These are phyloP conservation scores for Tanytarsus gracilentus DNA, from an alignment of 2,888 invertebrate genomes.

Conservation along the genomic window DNA sequence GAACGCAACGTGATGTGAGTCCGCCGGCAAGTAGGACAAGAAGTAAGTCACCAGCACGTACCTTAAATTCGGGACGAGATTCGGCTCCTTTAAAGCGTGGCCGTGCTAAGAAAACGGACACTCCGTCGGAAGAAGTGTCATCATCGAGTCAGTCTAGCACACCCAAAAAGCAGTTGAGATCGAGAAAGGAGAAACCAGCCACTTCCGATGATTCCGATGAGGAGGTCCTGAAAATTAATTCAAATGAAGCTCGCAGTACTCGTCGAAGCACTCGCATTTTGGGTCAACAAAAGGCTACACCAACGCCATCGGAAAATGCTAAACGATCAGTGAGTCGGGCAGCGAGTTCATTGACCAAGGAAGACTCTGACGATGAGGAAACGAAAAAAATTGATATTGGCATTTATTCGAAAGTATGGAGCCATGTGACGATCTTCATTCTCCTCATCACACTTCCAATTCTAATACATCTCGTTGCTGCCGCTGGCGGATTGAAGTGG, in stretches of 20 bases:
- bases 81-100: not conserved
- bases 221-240: not conserved
- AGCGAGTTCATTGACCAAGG: slow-evolving; percentile 7
- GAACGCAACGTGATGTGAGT: not conserved
- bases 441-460: not conserved
- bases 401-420: not conserved
- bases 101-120: slow-evolving; percentile 5
- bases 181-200: not conserved
- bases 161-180: not conserved
- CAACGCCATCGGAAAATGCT: not conserved
- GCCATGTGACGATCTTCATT: too few relatives aligned
- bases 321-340: slow-evolving; percentile 16
- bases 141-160: slow-evolving; percentile 19
- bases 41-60: slow-evolving; percentile 17
- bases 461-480: not conserved
- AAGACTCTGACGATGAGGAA: slow-evolving; percentile 17
- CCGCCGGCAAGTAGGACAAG: slow-evolving; percentile 17
- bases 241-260: not conserved
- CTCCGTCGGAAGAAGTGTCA: not conserved
- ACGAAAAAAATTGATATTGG: too few relatives aligned
- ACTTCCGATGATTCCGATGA: slow-evolving; percentile 20
- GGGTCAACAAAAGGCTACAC: slow-evolving; percentile 2
- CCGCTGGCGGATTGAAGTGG: not conserved
- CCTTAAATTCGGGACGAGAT: slow-evolving; percentile 1
- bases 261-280: not conserved